Evolutionary conservation across 2,113 vertebrate species (phyloP).

Genomic region (Channa argus): DNA sequence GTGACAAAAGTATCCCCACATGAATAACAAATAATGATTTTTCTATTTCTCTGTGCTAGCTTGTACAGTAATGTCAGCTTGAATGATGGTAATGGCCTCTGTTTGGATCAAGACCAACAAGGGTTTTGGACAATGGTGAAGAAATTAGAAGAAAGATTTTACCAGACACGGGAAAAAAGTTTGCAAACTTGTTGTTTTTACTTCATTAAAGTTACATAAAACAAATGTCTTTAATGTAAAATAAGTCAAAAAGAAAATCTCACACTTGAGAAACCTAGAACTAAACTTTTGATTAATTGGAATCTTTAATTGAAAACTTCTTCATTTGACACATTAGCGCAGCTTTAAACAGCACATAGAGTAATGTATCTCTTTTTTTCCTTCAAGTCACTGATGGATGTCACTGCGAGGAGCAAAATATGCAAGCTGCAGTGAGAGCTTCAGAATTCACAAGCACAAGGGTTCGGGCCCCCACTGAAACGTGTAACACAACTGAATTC

Average conservation of each 20-base stretch:
- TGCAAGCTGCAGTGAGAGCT: rapidly evolving
- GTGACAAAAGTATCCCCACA: no score
- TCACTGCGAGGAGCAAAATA: background rate
- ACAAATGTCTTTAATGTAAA: no score
- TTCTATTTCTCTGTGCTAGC: background rate
- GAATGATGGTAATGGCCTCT: background rate
- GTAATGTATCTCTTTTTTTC: background rate
- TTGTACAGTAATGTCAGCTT: background rate
- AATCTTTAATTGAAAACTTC: no score
- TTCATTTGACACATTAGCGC: no score
- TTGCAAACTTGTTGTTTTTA: background rate
- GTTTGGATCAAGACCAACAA: background rate
- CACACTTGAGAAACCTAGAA: no score
- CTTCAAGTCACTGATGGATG: background rate
- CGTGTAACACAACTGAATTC: background rate
- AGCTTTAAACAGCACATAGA: no score
- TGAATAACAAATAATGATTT: no score
- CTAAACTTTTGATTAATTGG: no score
- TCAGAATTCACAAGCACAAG: rapidly evolving
- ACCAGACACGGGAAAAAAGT: background rate
- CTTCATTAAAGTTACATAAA: no score
- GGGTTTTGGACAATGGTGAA: background rate
- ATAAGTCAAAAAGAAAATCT: no score
- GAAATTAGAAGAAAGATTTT: background rate
- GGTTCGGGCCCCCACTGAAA: background rate